Evolutionary conservation across 2,113 vertebrate genomes (phyloP).

Genomic region (Neogale vison): DNA sequence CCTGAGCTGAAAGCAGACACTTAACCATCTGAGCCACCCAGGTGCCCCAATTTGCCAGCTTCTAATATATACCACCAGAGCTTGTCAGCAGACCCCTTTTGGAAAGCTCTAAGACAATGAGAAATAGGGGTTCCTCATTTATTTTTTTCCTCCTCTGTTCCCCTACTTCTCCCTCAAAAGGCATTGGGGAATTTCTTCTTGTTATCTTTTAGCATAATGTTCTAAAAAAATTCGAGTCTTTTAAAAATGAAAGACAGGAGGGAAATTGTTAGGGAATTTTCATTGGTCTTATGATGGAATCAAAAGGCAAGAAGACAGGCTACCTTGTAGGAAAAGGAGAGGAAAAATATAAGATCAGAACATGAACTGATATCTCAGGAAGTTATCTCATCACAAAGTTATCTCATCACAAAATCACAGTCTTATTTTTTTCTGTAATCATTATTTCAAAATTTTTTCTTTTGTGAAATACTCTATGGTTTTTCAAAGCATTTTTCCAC

Average conservation of each 20-base stretch:
- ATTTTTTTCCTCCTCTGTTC: background rate
- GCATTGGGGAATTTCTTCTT: background rate
- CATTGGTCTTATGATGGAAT: background rate
- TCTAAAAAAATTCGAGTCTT: conserved; percentile 12
- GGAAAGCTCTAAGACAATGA: background rate
- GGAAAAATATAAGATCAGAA: background rate
- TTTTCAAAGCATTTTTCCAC: conserved; percentile 11
- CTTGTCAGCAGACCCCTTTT: background rate
- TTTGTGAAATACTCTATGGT: background rate
- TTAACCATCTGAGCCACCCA: too few relatives aligned
- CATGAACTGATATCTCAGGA: background rate
- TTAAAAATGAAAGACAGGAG: conserved; percentile 41
- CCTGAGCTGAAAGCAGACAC: too few relatives aligned
- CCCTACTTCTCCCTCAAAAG: background rate
- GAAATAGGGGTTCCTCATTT: background rate
- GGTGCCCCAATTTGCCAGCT: background rate
- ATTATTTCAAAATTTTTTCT: background rate
- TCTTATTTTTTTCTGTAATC: background rate
- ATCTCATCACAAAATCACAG: background rate
- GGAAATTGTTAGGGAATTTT: background rate
- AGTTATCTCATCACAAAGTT: background rate
- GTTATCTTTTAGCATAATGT: background rate
- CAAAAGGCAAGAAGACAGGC: background rate
- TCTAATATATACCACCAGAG: background rate
- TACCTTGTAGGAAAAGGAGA: background rate